Evolutionary conservation across 2,888 invertebrate genomes (phyloP).

Genomic region (Tromatobia lineatoria): DNA sequence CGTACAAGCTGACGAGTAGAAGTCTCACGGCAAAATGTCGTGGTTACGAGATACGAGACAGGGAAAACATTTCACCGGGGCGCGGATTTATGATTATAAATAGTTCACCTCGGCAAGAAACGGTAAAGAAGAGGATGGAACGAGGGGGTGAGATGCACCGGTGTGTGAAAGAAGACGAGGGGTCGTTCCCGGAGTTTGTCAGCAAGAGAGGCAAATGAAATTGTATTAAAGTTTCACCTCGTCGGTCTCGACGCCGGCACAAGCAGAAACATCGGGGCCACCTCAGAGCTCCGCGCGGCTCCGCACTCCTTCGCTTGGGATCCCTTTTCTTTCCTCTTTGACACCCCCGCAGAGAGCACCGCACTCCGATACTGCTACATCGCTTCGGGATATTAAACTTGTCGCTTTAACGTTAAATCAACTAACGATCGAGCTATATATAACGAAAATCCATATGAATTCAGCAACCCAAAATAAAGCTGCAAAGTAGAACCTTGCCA

Average conservation of each 20-base stretch:
- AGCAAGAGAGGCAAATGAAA: conserved; percentile 84
- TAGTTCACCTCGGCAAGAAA: conserved; percentile 81
- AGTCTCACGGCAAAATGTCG: conserved; percentile 52
- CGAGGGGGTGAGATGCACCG: conserved; percentile 44
- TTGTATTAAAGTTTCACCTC: conserved; percentile 85
- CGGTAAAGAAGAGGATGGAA: conserved; percentile 78
- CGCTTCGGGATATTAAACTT: conserved; percentile 83
- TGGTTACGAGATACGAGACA: conserved; percentile 44
- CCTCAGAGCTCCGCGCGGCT: conserved; percentile 43
- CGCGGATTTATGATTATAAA: conserved; percentile 82
- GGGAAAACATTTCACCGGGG: conserved; percentile 40
- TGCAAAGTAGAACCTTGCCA: no score
- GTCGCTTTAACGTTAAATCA: conserved; percentile 85
- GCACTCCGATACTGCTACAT: conserved; percentile 46
- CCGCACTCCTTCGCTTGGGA: conserved; percentile 49
- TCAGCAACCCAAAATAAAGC: no score
- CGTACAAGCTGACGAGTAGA: conserved; percentile 21
- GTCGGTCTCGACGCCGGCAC: conserved; percentile 63
- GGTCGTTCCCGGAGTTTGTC: conserved; percentile 80
- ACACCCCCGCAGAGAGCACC: conserved; percentile 67
- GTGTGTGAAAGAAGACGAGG: conserved; percentile 54
- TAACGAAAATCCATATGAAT: no score
- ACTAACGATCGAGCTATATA: conserved; percentile 73
- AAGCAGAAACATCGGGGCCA: conserved; percentile 41
- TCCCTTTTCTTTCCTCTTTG: conserved; percentile 67